These are phyloP conservation scores for Nannobrachium achirus DNA, from an alignment of 2,113 vertebrate genomes.

Conservation along the genomic window DNA sequence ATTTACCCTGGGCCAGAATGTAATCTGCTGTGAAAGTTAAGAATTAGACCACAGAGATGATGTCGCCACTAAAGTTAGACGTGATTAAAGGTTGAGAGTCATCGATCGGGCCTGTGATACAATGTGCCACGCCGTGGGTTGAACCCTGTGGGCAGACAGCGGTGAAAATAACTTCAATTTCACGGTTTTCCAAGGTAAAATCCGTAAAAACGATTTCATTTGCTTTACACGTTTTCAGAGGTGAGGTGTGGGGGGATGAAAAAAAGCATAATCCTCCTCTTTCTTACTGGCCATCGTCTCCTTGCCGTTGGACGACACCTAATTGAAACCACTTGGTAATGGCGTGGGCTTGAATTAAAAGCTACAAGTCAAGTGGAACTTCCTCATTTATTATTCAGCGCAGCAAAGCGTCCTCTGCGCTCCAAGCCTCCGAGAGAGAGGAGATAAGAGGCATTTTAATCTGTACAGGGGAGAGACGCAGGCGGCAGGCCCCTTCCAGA, in stretches of 20 bases:
- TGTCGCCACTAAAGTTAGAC: conserved; percentile 62
- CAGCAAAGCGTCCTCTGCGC: conserved; percentile 58
- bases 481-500: conserved; percentile 36
- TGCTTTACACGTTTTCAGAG: conserved; percentile 50
- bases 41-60: conserved; percentile 67
- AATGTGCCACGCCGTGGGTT: conserved; percentile 44
- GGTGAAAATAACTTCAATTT: conserved; percentile 42
- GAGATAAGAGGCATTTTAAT: conserved; percentile 68
- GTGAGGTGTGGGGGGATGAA: conserved; percentile 1
- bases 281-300: conserved; percentile 21
- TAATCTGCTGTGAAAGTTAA: conserved; percentile 73
- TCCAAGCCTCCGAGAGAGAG: conserved; percentile 62
- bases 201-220: conserved; percentile 56
- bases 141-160: conserved; percentile 33
- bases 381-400: conserved; percentile 72
- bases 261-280: conserved; percentile 20
- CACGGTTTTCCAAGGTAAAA: conserved; percentile 55
- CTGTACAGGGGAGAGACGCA: conserved; percentile 53
- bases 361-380: conserved; percentile 72
- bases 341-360: conserved; percentile 70
- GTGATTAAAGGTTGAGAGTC: conserved; percentile 69
- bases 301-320: conserved; percentile 36
- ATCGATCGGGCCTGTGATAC: conserved; percentile 65
- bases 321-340: conserved; percentile 65
- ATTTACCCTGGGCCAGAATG: conserved; percentile 55